Conservation (phyloP, 1,140 invertebrate genomes). For the Drosophila setifemur region DNA sequence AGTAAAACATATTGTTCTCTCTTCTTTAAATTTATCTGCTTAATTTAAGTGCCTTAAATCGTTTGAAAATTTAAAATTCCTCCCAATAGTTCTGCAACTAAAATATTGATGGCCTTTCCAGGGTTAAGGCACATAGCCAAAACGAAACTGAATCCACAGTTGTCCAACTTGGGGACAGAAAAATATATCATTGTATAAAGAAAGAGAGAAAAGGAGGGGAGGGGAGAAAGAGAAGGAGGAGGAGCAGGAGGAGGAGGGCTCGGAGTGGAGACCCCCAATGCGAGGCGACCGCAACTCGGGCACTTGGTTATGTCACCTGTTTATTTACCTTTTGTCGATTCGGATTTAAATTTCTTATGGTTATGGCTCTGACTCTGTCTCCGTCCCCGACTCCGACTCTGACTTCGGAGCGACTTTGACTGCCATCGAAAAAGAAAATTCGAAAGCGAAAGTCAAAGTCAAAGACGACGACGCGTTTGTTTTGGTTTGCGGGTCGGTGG, state of each 20-base stretch:
- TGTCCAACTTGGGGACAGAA: not conserved
- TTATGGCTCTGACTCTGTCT: not conserved
- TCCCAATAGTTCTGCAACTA: not conserved
- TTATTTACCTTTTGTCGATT: constrained; percentile 53
- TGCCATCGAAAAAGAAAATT: constrained; percentile 72
- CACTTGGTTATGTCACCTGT: constrained; percentile 76
- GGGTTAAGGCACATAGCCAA: constrained; percentile 12
- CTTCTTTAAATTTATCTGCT: no score
- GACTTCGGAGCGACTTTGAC: no score
- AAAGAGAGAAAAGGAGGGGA: not conserved
- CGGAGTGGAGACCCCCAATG: not conserved
- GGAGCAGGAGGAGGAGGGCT: not conserved
- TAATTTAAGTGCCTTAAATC: not conserved
- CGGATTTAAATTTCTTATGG: constrained; percentile 26
- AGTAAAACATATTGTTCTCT: no score
- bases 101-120: not conserved
- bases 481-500: constrained; percentile 33
- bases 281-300: constrained; percentile 51
- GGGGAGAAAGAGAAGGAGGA: not conserved
- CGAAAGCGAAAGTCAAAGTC: constrained; percentile 81
- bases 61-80: not conserved
- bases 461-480: constrained; percentile 44
- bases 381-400: no score
- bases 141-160: constrained; percentile 23
- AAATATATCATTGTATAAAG: no score